Conservation (phyloP, 2,113 vertebrate genomes). For the Poecile atricapillus region DNA sequence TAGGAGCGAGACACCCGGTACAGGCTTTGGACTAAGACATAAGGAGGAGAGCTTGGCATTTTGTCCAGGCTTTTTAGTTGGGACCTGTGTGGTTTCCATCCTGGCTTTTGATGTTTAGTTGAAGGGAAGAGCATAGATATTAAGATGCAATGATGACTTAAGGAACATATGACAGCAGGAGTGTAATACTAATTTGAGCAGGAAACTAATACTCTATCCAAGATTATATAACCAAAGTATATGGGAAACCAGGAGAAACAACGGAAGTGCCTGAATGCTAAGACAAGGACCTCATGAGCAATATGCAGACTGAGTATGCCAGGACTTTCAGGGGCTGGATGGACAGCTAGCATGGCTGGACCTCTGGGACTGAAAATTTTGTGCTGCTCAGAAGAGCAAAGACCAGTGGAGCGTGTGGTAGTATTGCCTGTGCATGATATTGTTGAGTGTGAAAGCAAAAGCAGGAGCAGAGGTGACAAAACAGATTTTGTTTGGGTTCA, state of each 20-base stretch:
- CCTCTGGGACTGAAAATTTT: not conserved
- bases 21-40: not conserved
- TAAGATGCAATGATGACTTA: not conserved
- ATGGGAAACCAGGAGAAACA: not conserved
- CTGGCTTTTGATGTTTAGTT: not conserved
- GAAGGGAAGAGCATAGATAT: not conserved
- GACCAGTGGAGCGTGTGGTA: not conserved
- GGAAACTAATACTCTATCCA: not conserved
- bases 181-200: not conserved
- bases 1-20: accelerated
- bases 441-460: not conserved
- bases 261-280: not conserved
- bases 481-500: not conserved
- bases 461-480: not conserved
- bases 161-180: not conserved
- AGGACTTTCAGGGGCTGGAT: not conserved
- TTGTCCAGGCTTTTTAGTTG: not conserved
- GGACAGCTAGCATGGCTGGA: not conserved
- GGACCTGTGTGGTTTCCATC: not conserved
- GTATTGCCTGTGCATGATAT: not conserved
- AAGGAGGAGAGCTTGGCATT: not conserved
- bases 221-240: not conserved
- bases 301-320: not conserved
- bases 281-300: not conserved
- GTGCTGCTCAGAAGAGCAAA: not conserved